Percentiles rank a stretch among this genome's conserved stretches.
Evolutionary conservation across 2,113 vertebrate species (phyloP).

Genomic region (Chionomys nivalis): DNA sequence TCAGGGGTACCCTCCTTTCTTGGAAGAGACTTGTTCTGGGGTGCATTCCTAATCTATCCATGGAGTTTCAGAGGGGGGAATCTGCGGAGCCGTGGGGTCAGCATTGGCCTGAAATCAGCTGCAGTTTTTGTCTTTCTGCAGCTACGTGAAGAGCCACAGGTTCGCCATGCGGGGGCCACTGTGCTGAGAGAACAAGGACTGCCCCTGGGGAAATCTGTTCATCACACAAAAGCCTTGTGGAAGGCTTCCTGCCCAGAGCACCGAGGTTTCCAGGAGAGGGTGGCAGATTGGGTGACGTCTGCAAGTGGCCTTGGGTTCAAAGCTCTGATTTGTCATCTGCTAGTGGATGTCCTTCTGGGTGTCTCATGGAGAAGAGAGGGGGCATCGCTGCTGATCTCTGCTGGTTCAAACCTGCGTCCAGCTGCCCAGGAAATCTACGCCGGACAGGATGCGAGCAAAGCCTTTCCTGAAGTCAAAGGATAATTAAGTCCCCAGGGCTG

Average conservation of each 20-base stretch:
- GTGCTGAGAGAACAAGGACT: neutral
- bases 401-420: conserved; percentile 43
- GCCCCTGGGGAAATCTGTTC: neutral
- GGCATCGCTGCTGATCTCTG: neutral
- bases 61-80: neutral
- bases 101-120: neutral
- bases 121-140: neutral
- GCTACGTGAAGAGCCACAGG: neutral
- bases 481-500: conserved; percentile 64
- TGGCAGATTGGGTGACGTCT: neutral
- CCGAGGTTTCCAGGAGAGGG: conserved; percentile 4
- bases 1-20: neutral
- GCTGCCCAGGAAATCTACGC: conserved; percentile 6
- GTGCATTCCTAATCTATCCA: neutral
- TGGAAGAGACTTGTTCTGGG: neutral
- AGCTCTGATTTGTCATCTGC: neutral
- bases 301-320: neutral
- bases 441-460: neutral
- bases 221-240: neutral
- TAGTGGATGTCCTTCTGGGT: neutral
- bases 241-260: neutral
- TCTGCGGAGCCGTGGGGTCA: neutral
- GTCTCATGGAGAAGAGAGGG: neutral
- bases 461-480: neutral
- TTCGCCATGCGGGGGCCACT: neutral